These are phyloP conservation scores for Microplitis manilae DNA, from an alignment of 2,888 invertebrate genomes.

Conservation along the genomic window DNA sequence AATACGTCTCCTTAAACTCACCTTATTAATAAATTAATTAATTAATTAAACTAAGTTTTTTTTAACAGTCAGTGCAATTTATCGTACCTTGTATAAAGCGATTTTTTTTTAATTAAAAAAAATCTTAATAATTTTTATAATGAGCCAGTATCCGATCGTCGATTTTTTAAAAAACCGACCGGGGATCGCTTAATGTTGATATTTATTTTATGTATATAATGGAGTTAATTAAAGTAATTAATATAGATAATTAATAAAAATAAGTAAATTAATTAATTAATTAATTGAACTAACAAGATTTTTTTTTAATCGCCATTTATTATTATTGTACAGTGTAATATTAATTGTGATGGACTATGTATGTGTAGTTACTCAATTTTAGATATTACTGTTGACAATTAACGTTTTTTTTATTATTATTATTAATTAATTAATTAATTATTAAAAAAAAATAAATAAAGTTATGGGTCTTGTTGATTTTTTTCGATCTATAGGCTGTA, in stretches of 20 bases:
- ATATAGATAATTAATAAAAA: constrained; percentile 46
- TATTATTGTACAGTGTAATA: constrained; percentile 71
- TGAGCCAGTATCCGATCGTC: constrained; percentile 68
- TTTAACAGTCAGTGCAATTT: constrained; percentile 71
- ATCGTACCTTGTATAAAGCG: constrained; percentile 61
- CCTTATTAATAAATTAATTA: not conserved
- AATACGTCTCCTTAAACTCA: constrained; percentile 6
- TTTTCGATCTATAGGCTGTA: not conserved
- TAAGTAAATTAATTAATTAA: constrained; percentile 35
- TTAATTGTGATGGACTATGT: constrained; percentile 71
- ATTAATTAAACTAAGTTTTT: constrained; percentile 53
- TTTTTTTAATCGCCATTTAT: constrained; percentile 10
- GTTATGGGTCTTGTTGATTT: constrained; percentile 31
- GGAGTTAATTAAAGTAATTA: constrained; percentile 23
- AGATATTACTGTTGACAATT: constrained; percentile 50
- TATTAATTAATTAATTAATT: constrained; percentile 3
- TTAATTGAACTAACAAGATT: constrained; percentile 14
- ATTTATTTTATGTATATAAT: constrained; percentile 72
- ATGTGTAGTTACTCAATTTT: constrained; percentile 61
- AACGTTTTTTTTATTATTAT: constrained; percentile 37
- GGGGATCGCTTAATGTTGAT: constrained; percentile 67
- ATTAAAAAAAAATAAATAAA: not conserved
- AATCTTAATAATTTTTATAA: constrained; percentile 55
- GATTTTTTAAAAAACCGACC: not conserved
- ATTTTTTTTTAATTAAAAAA: constrained; percentile 52